Conservation (phyloP, 2,113 vertebrate species). For the Amphiprion ocellaris region DNA sequence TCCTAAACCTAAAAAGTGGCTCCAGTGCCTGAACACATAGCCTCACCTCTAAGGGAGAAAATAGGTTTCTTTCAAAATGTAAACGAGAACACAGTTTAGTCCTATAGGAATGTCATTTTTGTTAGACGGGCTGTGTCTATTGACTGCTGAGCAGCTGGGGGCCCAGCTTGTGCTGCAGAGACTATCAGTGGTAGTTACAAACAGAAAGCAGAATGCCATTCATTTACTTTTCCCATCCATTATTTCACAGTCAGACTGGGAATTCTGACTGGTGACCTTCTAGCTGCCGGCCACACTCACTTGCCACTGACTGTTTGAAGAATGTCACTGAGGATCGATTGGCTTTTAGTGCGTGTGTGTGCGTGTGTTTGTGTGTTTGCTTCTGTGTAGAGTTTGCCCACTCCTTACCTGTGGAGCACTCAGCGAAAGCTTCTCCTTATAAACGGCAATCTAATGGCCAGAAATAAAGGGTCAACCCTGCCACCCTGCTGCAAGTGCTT, state of each 20-base stretch:
- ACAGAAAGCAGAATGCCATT: constrained; percentile 31
- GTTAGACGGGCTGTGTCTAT: not conserved
- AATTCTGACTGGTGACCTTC: constrained; percentile 50
- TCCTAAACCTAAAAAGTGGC: no score
- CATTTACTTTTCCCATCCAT: constrained; percentile 31
- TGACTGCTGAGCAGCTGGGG: constrained; percentile 24
- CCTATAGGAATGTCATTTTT: no score
- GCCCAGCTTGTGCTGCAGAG: constrained; percentile 21
- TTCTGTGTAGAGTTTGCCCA: not conserved
- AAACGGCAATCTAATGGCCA: not conserved
- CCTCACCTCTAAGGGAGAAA: no score
- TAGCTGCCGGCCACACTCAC: constrained; percentile 29
- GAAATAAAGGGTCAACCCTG: constrained; percentile 5
- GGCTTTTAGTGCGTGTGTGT: constrained; percentile 6
- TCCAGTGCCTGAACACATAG: no score
- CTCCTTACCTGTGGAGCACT: constrained; percentile 17
- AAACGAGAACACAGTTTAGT: no score
- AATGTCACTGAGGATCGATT: constrained; percentile 46
- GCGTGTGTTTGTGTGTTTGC: not conserved
- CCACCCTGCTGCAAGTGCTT: not conserved
- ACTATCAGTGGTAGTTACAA: constrained; percentile 28
- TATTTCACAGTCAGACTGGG: constrained; percentile 32
- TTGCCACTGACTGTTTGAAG: constrained; percentile 49
- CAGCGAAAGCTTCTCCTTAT: constrained; percentile 20
- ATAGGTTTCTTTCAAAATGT: no score